Evolutionary conservation across 2,113 vertebrate genomes (phyloP), one percentile per base, ranked within the genome.

Genomic region (Andinoacara biseriatus): DNA sequence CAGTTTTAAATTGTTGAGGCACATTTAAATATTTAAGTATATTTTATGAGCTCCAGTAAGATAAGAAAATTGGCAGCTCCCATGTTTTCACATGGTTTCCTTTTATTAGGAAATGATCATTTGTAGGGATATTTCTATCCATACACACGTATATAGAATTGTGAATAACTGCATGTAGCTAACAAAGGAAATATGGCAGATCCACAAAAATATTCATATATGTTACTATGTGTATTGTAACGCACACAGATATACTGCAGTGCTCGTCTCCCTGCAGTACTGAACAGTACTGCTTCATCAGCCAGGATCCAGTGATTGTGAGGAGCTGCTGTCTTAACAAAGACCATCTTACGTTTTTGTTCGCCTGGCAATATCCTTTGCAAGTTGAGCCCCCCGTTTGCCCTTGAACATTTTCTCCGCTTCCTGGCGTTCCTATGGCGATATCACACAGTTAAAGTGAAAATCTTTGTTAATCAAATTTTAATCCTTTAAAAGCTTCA

Each of bases 391-490:
- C 95, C 98, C 98, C 91, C 97, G 97, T 96, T 99, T 99, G 95
- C 98, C 98, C 96, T 98, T 99, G 97, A 99, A 99, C 98, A 99
- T 98, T 97, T 98, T 99, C 97, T 99, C 98, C 90, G 98, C 98
- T 95, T 99, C 98, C 95, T 99, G 97, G 90, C 98, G 98, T 96
- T 99, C 98, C 98, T 99, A 96, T 90, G 96, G 95, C 90, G 74
- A 97, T 96, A 97, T 96, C 95, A 98, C 95, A 98, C 77, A 95
- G 93, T 97, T 97, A 96, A 97, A 95, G 89, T 77, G 91, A 95
- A 93, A 56, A 54, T 89, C 22, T 54, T 31, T 58, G 56, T 57
- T 24, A 24, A 22, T 18, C 1, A 79, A 40, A 78, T 38, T 38
- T 35, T 38, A 38, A 38, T 10, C 7, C 35, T 38, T 38, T 38